A percentile compares a stretch with the other conserved stretches of the same genome.
These are phyloP conservation scores for Taurulus bubalis DNA, from an alignment of 2,113 vertebrate genomes.

Conservation along the genomic window DNA sequence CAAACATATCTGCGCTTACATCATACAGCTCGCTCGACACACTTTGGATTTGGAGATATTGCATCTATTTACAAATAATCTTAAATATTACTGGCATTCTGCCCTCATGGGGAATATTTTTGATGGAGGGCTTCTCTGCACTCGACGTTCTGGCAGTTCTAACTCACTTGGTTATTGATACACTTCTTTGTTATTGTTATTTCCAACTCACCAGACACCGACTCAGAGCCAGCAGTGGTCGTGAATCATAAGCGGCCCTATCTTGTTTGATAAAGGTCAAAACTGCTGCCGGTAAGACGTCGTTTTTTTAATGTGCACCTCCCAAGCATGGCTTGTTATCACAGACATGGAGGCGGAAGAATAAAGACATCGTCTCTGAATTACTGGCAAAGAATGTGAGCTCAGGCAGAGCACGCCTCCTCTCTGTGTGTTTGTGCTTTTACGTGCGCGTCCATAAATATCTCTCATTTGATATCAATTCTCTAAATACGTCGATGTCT, in stretches of 20 bases:
- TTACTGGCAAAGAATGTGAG: neutral
- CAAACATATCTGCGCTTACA: slow-evolving; percentile 20
- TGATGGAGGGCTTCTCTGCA: neutral
- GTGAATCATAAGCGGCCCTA: neutral
- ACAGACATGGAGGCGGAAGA: neutral
- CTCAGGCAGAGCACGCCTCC: neutral
- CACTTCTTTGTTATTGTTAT: neutral
- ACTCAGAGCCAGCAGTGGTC: neutral
- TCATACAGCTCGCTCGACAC: slow-evolving; percentile 15
- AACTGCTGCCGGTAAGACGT: neutral
- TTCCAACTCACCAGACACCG: neutral
- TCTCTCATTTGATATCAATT: slow-evolving; percentile 27
- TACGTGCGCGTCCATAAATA: slow-evolving; percentile 6
- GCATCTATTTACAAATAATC: slow-evolving; percentile 3
- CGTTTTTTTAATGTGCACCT: neutral
- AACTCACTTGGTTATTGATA: neutral
- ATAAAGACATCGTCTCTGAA: neutral
- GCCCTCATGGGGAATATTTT: neutral
- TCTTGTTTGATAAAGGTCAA: neutral
- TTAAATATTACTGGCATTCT: neutral
- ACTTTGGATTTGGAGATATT: neutral
- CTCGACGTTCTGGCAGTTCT: neutral
- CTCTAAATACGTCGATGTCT: neutral
- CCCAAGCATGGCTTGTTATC: neutral
- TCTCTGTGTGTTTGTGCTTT: neutral